Evolutionary conservation across 2,888 invertebrate species (phyloP).

Genomic region (Mythimna albipuncta): DNA sequence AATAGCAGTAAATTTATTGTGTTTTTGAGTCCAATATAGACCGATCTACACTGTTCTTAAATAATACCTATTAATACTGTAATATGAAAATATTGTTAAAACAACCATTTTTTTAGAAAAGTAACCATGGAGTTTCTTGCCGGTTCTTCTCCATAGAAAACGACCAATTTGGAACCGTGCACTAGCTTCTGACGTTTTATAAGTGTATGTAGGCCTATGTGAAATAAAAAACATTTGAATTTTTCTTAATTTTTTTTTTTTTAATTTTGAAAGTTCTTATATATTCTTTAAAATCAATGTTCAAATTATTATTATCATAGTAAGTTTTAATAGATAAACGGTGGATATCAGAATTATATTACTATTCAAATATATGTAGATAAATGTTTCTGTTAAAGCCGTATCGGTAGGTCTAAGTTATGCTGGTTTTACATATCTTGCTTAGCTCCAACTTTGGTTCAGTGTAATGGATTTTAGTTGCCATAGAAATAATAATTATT

Average conservation of each 20-base stretch:
- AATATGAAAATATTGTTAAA: no score
- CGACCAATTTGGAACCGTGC: no score
- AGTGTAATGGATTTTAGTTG: not conserved
- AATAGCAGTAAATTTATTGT: not conserved
- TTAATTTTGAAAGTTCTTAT: not conserved
- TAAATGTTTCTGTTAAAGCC: constrained; percentile 17
- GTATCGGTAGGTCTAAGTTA: constrained; percentile 2
- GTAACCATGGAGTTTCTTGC: no score
- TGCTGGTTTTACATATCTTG: constrained; percentile 1
- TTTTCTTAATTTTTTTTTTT: no score
- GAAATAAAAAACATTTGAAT: no score
- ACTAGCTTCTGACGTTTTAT: no score
- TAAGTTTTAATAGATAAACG: not conserved
- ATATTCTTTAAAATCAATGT: not conserved
- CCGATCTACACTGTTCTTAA: no score
- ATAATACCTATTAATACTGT: no score
- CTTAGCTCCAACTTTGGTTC: constrained; percentile 12
- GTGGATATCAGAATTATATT: constrained; percentile 15
- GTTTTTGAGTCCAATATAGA: no score
- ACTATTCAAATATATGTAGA: constrained; percentile 37
- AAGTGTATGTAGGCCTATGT: no score
- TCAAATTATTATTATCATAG: not conserved
- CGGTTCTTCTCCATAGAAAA: no score
- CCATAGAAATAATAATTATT: not conserved
- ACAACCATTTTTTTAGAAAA: no score